phyloP scores from a whole-genome alignment of 2,888 invertebrate species.

The Gastracanthus pulcherrimus region DNA sequence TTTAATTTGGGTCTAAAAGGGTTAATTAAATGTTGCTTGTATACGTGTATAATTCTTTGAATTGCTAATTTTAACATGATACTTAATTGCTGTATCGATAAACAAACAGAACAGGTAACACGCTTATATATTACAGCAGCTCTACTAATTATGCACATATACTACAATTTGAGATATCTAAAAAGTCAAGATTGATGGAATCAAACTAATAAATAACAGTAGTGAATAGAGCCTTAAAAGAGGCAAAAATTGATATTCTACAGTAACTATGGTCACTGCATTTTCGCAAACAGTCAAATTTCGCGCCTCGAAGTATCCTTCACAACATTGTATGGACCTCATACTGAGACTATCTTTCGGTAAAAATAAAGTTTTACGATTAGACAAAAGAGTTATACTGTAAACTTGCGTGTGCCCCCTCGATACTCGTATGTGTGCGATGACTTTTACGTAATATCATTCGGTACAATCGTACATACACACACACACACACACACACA shows the following conservation, averaged over 20 bases:
- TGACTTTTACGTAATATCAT: conserved; percentile 44
- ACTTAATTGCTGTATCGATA: too few species aligned
- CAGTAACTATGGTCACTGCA: neutral
- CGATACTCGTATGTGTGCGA: conserved; percentile 38
- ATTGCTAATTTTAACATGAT: too few species aligned
- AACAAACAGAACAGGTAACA: too few species aligned
- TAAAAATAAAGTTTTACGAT: conserved; percentile 11
- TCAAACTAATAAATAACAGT: neutral
- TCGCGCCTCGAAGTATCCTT: conserved; percentile 13
- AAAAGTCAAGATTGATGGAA: neutral
- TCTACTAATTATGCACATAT: too few species aligned
- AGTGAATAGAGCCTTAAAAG: conserved; percentile 18
- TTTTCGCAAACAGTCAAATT: conserved; percentile 5
- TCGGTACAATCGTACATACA: conserved; percentile 39
- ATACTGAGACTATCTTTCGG: neutral
- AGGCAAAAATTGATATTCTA: conserved; percentile 25
- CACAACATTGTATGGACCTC: neutral
- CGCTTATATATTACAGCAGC: too few species aligned
- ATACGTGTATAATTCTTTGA: too few species aligned
- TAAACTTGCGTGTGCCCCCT: conserved; percentile 55
- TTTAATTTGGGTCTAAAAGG: too few species aligned
- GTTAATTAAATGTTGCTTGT: too few species aligned
- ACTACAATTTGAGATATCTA: neutral
- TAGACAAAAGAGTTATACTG: neutral
- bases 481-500: neutral